Base-by-base conservation (phyloP, 2,797 vertebrate species). In the Mycteria americana region DNA sequence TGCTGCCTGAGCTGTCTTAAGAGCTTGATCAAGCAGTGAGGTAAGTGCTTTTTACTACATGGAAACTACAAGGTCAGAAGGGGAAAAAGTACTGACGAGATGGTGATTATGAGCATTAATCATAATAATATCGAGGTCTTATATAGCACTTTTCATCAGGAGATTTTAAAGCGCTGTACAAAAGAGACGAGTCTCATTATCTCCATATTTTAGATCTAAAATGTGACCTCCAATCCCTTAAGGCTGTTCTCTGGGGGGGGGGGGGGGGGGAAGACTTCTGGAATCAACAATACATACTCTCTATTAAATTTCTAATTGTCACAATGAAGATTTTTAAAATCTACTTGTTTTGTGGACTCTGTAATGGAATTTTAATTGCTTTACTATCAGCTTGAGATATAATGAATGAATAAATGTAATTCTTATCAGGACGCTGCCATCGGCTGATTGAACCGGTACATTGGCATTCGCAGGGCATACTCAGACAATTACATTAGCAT, bases 31-130 rank as follows among this genome's bases (percentile, higher is more conserved):
- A 96, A 97, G 96, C 95, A 95, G 94, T 88, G 95, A 96, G 76
- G 88, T 96, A 97, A 96, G 96, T 96, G 95, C 94, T 76, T 96
- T 97, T 96, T 95, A 82, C 95, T 96, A 95, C 85, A 81, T 79
- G 76, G 94, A 93, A 96, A 95, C 96, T 95, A 95, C 73, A 94
- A 97, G 94, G 96, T 96, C 91, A 93, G 95, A 97, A 96, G 85
- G 93, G 89, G 91, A 88, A 95, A 97, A 97, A 89, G 85, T 94
- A 95, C 96, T 95, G 95, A 92, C 84, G 19, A 96, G 93, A 60
- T 68, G 87, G 78, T 97, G 96, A 97, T 96, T 96, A 96, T 95
- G 82, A 97, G 91, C 95, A 93, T 97, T 97, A 97, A 96, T 97
- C 96, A 96, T 92, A 95, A 94, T 80, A 95, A 96, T 92, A 93